These are phyloP conservation scores for Hucho hucho DNA, from an alignment of 2,113 vertebrate species.

Conservation along the genomic window DNA sequence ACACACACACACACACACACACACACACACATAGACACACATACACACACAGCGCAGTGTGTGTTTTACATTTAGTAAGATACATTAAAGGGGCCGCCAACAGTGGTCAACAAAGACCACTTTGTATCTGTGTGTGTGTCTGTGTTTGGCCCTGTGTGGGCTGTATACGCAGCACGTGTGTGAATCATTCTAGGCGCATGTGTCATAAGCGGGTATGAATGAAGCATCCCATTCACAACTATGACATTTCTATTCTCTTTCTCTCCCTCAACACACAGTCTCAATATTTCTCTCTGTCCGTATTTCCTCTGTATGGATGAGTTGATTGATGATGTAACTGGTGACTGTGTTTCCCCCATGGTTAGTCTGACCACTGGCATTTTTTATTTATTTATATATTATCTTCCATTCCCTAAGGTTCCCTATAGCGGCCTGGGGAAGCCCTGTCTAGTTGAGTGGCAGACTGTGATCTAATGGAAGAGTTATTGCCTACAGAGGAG, in stretches of 20 bases:
- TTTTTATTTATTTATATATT: not conserved
- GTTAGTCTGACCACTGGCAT: not conserved
- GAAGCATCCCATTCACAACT: not conserved
- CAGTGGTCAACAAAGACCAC: conserved; percentile 68
- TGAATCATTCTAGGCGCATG: conserved; percentile 27
- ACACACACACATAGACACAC: not conserved
- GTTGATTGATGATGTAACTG: not conserved
- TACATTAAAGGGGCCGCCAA: conserved; percentile 47
- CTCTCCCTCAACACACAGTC: not conserved
- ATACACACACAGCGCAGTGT: conserved; percentile 48
- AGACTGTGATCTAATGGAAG: conserved; percentile 30
- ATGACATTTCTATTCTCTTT: not conserved
- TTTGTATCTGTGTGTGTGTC: conserved; percentile 56
- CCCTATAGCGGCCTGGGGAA: not conserved
- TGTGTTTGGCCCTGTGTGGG: conserved; percentile 13
- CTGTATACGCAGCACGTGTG: conserved; percentile 9
- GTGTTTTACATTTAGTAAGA: conserved; percentile 58
- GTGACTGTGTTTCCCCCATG: not conserved
- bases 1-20: conserved; percentile 34
- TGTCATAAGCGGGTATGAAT: conserved; percentile 50
- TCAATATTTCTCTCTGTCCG: not conserved
- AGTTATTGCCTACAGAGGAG: conserved; percentile 19
- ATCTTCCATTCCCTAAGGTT: not conserved
- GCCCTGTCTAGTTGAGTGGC: conserved; percentile 36
- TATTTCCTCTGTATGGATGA: not conserved